Evolutionary conservation across 64 coral and sea anemone genomes (phyloP).

Genomic region (Orbicella faveolata): DNA sequence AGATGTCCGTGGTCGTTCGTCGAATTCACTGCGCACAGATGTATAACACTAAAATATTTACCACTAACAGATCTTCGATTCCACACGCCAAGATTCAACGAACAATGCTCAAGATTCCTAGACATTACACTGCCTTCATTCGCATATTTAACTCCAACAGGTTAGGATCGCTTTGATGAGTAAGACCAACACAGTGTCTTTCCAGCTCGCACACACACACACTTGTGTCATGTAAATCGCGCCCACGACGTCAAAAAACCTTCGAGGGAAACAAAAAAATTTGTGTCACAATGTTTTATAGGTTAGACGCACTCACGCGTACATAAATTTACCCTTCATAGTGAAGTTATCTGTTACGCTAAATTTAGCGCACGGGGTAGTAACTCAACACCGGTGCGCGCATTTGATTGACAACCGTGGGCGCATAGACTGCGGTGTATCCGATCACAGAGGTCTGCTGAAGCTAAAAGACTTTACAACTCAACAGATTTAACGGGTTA

Average conservation of each 20-base stretch:
- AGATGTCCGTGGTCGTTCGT: conserved; percentile 20
- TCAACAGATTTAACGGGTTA: conserved; percentile 27
- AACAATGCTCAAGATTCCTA: conserved; percentile 35
- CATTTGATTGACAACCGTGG: conserved; percentile 61
- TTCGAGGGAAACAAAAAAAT: conserved; percentile 66
- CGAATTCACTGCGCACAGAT: conserved; percentile 61
- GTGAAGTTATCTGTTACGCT: conserved; percentile 45
- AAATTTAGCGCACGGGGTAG: conserved; percentile 66
- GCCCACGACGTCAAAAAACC: conserved; percentile 55
- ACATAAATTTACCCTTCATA: conserved; percentile 66
- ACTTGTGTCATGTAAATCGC: conserved; percentile 38
- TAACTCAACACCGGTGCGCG: conserved; percentile 54
- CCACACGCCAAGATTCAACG: conserved; percentile 1
- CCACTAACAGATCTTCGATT: neutral
- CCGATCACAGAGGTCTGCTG: conserved; percentile 14
- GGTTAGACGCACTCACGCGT: conserved; percentile 72
- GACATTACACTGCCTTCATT: conserved; percentile 37
- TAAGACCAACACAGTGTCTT: conserved; percentile 7
- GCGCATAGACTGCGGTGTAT: neutral
- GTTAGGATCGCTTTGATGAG: neutral
- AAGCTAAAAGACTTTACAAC: conserved; percentile 10
- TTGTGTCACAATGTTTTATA: conserved; percentile 54
- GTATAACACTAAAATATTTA: conserved; percentile 15
- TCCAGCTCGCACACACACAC: conserved; percentile 4
- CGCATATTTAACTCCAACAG: conserved; percentile 36